Base-by-base conservation (phyloP, 2,888 invertebrate species). In the Sepioteuthis lessoniana region DNA sequence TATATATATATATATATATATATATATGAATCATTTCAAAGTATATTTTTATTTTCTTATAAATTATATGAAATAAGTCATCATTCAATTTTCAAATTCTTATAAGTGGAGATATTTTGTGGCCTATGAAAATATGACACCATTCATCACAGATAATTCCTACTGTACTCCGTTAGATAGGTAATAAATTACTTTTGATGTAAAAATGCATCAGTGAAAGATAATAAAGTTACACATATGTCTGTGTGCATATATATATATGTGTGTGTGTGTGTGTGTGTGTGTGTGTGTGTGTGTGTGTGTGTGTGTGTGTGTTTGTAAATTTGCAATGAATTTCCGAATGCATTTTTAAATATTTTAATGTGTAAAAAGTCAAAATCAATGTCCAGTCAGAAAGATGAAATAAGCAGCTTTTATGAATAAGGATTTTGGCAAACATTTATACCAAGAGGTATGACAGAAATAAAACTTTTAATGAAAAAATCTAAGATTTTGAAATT, bases 71-170 rank as follows among this genome's bases (percentile, higher is more conserved):
- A n/a, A 76, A 35, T 76, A 31, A 76, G 76, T 76, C 76, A 76
- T 35, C 16, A 76, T 76, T 76, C 76, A 76, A 76, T 76, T n/a
- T 76, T 76, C 76, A 76, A 76, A n/a, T 76, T 76, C n/a, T 76
- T 76, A 76, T 76, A n/a, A 76, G n/a, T 76, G 13, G n/a, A 76
- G 76, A 76, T 76, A 76, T 76, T 76, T 76, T n/a, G 76, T 76
- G 76, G 76, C n/a, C 76, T n/a, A 76, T n/a, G n/a, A 76, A 76
- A 76, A 76, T 76, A 35, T 35, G 13, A 35, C n/a, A 13, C 76
- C 76, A 76, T 76, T 76, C 76, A 76, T 76, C 76, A 76, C 76
- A 76, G 76, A 76, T 76, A 76, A 76, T 76, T 76, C 76, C 76
- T n/a, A n/a, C 76, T n/a, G n/a, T 76, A 35, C n/a, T 76, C n/a